Evolutionary conservation across 2,888 invertebrate genomes (phyloP).

Genomic region (Tetragonisca angustula): DNA sequence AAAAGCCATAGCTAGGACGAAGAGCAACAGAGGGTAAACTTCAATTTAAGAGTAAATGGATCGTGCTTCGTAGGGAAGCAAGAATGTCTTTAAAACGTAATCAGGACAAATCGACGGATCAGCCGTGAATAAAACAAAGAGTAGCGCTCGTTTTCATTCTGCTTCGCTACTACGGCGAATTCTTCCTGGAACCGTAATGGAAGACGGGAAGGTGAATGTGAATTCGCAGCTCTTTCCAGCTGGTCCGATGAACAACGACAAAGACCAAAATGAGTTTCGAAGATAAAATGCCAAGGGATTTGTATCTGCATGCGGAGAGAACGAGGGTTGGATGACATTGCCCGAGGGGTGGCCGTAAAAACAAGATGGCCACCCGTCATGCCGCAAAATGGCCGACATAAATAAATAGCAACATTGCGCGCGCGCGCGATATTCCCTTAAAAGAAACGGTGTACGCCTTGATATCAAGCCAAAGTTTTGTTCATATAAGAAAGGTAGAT

Average conservation of each 20-base stretch:
- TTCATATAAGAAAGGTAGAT: constrained; percentile 8
- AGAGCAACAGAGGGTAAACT: background rate
- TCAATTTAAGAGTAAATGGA: constrained; percentile 33
- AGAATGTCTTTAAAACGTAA: constrained; percentile 62
- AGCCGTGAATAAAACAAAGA: constrained; percentile 68
- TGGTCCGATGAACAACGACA: constrained; percentile 65
- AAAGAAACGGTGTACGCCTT: constrained; percentile 41
- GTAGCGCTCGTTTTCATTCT: background rate
- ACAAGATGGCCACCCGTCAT: constrained; percentile 79
- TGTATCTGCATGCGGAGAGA: constrained; percentile 71
- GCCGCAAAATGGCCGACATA: constrained; percentile 80
- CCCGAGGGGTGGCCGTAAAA: constrained; percentile 76
- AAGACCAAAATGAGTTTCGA: constrained; percentile 42
- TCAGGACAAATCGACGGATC: constrained; percentile 65
- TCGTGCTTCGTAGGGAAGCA: constrained; percentile 21
- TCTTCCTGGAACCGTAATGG: constrained; percentile 25
- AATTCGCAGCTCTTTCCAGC: constrained; percentile 44
- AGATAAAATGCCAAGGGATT: constrained; percentile 68
- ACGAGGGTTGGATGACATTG: constrained; percentile 44
- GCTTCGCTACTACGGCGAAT: background rate
- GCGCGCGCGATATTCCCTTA: constrained; percentile 28
- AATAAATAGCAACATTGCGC: constrained; percentile 73
- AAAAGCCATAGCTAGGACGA: background rate
- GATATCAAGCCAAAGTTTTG: constrained; percentile 37
- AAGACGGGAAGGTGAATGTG: constrained; percentile 1